A percentile compares a stretch with the other conserved stretches of the same genome.
These are phyloP conservation scores for Orchesellides sinensis DNA, from an alignment of 2,888 invertebrate genomes.

Conservation along the genomic window DNA sequence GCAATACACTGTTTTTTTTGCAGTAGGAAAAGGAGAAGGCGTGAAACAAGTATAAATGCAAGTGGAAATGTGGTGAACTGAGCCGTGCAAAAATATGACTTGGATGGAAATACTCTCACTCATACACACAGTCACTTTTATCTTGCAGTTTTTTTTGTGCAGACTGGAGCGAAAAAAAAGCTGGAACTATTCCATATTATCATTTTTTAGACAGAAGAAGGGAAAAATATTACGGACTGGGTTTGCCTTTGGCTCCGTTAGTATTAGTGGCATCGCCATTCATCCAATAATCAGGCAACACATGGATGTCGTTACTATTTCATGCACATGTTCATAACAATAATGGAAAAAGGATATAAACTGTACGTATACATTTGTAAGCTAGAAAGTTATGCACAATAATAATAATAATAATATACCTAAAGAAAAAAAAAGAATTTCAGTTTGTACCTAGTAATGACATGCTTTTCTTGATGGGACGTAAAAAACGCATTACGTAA, in stretches of 20 bases:
- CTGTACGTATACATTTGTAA: neutral
- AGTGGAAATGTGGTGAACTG: conserved; percentile 48
- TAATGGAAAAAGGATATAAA: no score
- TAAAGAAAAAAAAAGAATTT: no score
- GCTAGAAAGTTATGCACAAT: no score
- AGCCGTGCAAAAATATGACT: conserved; percentile 58
- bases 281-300: conserved; percentile 24
- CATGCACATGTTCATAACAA: no score
- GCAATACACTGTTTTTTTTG: no score
- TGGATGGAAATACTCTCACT: conserved; percentile 49
- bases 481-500: conserved; percentile 23
- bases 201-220: no score
- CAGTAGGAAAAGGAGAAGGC: no score
- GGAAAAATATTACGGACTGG: neutral
- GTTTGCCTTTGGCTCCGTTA: neutral
- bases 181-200: conserved; percentile 51
- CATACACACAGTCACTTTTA: conserved; percentile 6
- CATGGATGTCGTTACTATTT: conserved; percentile 19
- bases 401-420: no score
- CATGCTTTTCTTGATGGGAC: conserved; percentile 19
- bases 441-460: no score
- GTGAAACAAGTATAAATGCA: neutral
- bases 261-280: conserved; percentile 14
- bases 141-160: conserved; percentile 12
- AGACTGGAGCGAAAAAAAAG: neutral